Evolutionary conservation across 2,797 vertebrate species (phyloP).

Genomic region (Hydrocynus forskahlii): DNA sequence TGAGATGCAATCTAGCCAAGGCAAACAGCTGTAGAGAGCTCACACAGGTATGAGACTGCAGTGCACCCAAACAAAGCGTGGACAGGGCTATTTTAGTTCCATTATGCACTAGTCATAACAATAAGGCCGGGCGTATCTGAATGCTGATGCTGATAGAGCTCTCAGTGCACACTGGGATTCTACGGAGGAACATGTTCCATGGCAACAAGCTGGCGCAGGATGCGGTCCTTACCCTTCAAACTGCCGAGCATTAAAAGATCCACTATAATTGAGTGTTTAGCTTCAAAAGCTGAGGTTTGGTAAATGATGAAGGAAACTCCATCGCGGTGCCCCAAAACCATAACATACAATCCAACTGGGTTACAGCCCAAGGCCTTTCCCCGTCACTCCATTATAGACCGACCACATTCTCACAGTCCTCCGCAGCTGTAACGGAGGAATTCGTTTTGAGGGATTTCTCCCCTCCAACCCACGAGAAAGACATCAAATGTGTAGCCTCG

Average conservation of each 20-base stretch:
- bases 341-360: slow-evolving; percentile 44
- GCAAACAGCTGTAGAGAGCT: slow-evolving; percentile 31
- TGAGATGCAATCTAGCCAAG: slow-evolving; percentile 24
- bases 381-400: slow-evolving; percentile 21
- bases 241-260: slow-evolving; percentile 45
- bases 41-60: slow-evolving; percentile 4
- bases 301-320: slow-evolving; percentile 57
- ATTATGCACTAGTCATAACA: slow-evolving; percentile 41
- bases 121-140: slow-evolving; percentile 37
- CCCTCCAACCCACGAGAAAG: slow-evolving; percentile 29
- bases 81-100: background rate
- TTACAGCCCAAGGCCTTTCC: slow-evolving; percentile 31
- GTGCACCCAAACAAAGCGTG: slow-evolving; percentile 15
- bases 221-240: slow-evolving; percentile 50
- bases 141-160: slow-evolving; percentile 40
- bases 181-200: slow-evolving; percentile 39
- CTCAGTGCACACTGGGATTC: slow-evolving; percentile 30
- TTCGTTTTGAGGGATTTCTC: slow-evolving; percentile 18
- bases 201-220: slow-evolving; percentile 50
- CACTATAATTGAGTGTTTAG: slow-evolving; percentile 50
- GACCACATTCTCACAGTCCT: slow-evolving; percentile 47
- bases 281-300: slow-evolving; percentile 57
- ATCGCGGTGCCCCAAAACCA: slow-evolving; percentile 40
- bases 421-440: slow-evolving; percentile 15
- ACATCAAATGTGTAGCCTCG: slow-evolving; percentile 19